Percentiles rank a stretch among this genome's conserved stretches.
These are phyloP conservation scores for Albula glossodonta DNA, from an alignment of 2,113 vertebrate genomes.

Conservation along the genomic window DNA sequence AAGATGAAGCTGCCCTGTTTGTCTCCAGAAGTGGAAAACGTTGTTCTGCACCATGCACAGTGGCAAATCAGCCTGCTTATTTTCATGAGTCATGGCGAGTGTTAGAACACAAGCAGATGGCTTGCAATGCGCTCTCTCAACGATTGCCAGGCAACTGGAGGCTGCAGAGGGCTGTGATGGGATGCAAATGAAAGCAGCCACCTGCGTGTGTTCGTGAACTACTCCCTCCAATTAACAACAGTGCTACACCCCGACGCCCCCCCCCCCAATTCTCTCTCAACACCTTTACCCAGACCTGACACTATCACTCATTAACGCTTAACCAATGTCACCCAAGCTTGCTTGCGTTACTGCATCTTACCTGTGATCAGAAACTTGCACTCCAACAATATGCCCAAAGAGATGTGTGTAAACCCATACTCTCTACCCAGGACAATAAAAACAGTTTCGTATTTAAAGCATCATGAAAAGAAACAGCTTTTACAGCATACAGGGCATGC, in stretches of 20 bases:
- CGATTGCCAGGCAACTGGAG: neutral
- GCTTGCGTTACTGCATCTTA: neutral
- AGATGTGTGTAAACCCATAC: neutral
- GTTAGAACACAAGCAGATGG: conserved; percentile 1
- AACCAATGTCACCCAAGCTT: neutral
- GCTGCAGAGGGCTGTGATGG: neutral
- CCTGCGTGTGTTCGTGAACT: neutral
- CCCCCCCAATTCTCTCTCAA: neutral
- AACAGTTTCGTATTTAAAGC: neutral
- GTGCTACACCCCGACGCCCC: neutral
- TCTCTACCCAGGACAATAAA: neutral
- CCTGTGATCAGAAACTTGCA: neutral
- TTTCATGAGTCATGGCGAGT: neutral
- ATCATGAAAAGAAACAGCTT: neutral
- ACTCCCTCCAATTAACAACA: conserved; percentile 6
- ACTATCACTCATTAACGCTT: neutral
- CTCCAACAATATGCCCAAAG: neutral
- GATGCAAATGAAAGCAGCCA: conserved; percentile 2
- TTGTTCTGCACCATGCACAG: neutral
- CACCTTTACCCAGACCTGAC: neutral
- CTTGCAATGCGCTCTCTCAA: neutral
- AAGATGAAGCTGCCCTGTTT: neutral
- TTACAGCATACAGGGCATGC: neutral
- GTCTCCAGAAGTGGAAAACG: neutral
- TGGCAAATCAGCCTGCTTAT: neutral